phyloP scores from a whole-genome alignment of 2,888 invertebrate species.

The Drosophila multiciliata region DNA sequence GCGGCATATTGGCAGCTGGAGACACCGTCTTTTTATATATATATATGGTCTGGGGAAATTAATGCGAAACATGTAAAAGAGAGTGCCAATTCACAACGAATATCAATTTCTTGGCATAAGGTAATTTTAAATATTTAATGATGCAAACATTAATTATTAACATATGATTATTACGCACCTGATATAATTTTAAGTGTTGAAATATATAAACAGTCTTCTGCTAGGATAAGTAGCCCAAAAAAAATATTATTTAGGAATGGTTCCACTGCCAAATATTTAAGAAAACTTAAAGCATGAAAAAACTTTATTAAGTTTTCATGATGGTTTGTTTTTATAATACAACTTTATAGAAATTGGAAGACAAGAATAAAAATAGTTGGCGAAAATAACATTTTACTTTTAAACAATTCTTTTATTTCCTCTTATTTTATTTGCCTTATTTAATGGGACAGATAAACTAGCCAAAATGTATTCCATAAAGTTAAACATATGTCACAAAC shows the following conservation, averaged over 20 bases:
- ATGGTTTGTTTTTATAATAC: neutral
- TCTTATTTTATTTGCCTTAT: neutral
- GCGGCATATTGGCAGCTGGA: conserved; percentile 1
- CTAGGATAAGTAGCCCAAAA: no score
- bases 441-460: neutral
- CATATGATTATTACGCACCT: neutral
- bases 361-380: neutral
- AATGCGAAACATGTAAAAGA: conserved; percentile 24
- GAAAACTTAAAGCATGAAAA: neutral
- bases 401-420: neutral
- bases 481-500: neutral
- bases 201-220: neutral
- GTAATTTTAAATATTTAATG: conserved; percentile 3
- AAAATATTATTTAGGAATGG: neutral
- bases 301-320: neutral
- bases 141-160: neutral
- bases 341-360: neutral
- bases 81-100: conserved; percentile 19
- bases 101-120: neutral
- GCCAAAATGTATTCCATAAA: neutral
- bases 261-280: neutral
- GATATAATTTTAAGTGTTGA: neutral
- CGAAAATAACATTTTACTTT: neutral
- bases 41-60: conserved; percentile 21
- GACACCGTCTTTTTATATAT: conserved; percentile 11